phyloP scores from a whole-genome alignment of 2,797 vertebrate species.

The Notamacropus eugenii region DNA sequence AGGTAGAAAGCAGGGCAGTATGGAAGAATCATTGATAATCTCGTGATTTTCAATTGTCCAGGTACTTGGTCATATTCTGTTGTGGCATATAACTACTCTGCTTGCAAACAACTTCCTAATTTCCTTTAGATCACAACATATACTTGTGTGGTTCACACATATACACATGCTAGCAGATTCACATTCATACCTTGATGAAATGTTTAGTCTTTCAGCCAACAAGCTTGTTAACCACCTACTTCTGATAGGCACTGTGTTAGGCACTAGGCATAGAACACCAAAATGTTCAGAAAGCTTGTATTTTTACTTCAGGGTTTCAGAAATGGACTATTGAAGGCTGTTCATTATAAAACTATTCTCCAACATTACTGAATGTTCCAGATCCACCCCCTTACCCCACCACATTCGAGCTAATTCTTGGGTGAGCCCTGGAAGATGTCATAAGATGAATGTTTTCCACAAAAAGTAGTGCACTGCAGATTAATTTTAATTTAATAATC shows the following conservation, averaged over 20 bases:
- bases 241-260: not conserved
- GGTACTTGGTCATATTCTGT: constrained; percentile 7
- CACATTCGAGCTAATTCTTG: constrained; percentile 40
- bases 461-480: constrained; percentile 55
- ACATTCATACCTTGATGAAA: constrained; percentile 7
- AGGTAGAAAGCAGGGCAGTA: constrained; percentile 37
- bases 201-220: not conserved
- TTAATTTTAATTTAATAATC: constrained; percentile 68
- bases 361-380: constrained; percentile 56
- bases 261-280: not conserved
- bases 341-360: constrained; percentile 83
- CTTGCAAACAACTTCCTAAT: not conserved
- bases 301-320: constrained; percentile 15
- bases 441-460: constrained; percentile 63
- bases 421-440: constrained; percentile 65
- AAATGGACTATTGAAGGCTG: constrained; percentile 83
- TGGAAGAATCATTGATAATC: constrained; percentile 18
- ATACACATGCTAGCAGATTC: constrained; percentile 14
- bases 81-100: constrained; percentile 38
- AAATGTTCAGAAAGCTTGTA: not conserved
- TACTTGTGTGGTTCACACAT: constrained; percentile 6
- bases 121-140: constrained; percentile 53
- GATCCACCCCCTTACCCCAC: constrained; percentile 43
- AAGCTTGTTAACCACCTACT: not conserved
- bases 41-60: constrained; percentile 39